phyloP scores from a whole-genome alignment of 2,888 invertebrate species.

The Acronicta psi region DNA sequence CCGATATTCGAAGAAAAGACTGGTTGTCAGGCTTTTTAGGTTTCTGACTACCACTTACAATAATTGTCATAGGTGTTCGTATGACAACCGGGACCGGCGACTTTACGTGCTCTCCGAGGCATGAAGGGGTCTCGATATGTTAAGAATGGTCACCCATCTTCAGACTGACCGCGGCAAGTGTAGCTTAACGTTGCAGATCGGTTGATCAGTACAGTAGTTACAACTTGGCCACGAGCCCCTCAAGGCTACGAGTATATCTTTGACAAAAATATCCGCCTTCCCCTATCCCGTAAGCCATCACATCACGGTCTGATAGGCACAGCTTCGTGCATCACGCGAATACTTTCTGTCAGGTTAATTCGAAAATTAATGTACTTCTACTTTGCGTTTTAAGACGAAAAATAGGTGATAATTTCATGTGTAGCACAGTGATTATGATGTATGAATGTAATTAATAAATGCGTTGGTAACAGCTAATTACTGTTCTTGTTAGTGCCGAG shows the following conservation, averaged over 20 bases:
- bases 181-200: too few species aligned
- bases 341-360: conserved; percentile 61
- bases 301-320: conserved; percentile 67
- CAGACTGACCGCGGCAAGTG: too few species aligned
- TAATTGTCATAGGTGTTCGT: too few species aligned
- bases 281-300: conserved; percentile 38
- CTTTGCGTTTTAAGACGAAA: conserved; percentile 21
- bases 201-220: too few species aligned
- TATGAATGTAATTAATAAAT: conserved; percentile 21
- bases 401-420: conserved; percentile 35
- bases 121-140: too few species aligned
- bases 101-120: too few species aligned
- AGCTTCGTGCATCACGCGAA: conserved; percentile 67
- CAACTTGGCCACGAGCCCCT: too few species aligned
- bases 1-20: too few species aligned
- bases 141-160: too few species aligned
- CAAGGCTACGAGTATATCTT: background rate
- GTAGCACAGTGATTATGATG: conserved; percentile 24
- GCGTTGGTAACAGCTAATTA: conserved; percentile 16
- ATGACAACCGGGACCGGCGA: too few species aligned
- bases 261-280: conserved; percentile 15
- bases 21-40: too few species aligned
- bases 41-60: too few species aligned
- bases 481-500: background rate
- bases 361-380: conserved; percentile 46